Evolutionary conservation across 2,888 invertebrate species (phyloP).

Genomic region (Lasioglossum calceatum): DNA sequence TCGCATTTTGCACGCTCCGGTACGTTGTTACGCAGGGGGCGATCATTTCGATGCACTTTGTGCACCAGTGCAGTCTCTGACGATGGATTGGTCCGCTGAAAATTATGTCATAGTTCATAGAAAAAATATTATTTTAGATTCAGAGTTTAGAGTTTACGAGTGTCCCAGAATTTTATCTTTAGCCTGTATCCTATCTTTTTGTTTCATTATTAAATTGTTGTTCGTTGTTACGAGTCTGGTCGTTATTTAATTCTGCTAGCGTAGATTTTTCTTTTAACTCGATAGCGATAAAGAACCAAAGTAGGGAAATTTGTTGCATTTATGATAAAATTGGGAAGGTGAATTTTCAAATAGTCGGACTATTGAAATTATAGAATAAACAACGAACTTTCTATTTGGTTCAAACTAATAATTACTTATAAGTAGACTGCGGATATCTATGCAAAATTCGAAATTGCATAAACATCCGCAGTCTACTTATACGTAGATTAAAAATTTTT

Average conservation of each 20-base stretch:
- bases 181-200: neutral
- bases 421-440: too few relatives aligned
- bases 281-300: neutral
- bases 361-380: neutral
- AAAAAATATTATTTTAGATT: neutral
- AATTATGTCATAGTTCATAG: neutral
- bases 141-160: too few relatives aligned
- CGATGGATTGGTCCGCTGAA: constrained; percentile 6
- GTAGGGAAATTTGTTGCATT: neutral
- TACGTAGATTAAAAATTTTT: too few relatives aligned
- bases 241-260: too few relatives aligned
- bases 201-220: neutral
- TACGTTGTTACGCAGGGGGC: constrained; percentile 34
- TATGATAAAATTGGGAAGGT: neutral
- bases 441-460: too few relatives aligned
- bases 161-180: neutral
- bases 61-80: constrained; percentile 36
- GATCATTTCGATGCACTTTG: constrained; percentile 55
- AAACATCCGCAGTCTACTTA: too few relatives aligned
- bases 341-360: neutral
- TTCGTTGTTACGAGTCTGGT: neutral
- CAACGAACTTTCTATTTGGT: neutral
- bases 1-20: constrained; percentile 52
- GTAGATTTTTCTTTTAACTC: too few relatives aligned
- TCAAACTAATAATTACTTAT: too few relatives aligned